Conservation (phyloP, 2,888 invertebrate genomes). For the Dione juno region DNA sequence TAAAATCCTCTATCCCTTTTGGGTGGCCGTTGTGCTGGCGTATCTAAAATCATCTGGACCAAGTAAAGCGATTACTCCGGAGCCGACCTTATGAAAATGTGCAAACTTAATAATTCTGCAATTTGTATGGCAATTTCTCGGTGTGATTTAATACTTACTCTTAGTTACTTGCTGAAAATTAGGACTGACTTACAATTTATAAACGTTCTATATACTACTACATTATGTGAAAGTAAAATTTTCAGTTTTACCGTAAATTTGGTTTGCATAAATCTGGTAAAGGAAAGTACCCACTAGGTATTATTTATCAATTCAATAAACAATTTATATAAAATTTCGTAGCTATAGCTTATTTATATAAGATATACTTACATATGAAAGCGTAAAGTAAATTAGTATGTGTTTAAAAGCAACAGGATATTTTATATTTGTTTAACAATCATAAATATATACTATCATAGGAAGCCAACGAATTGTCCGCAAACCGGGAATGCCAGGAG, state of each 20-base stretch:
- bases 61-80: constrained; percentile 78
- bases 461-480: constrained; percentile 44
- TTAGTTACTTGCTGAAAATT: constrained; percentile 40
- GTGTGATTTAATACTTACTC: constrained; percentile 41
- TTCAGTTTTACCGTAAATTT: background rate
- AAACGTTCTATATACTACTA: constrained; percentile 11
- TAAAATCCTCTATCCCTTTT: constrained; percentile 79
- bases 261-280: background rate
- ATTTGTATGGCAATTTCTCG: constrained; percentile 50
- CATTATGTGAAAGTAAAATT: background rate
- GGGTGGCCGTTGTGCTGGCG: constrained; percentile 67
- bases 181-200: constrained; percentile 37
- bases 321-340: too few relatives aligned
- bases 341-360: background rate
- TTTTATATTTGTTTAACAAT: constrained; percentile 12
- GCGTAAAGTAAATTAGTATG: background rate
- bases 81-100: constrained; percentile 73
- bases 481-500: constrained; percentile 67
- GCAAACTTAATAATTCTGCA: constrained; percentile 73
- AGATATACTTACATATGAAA: background rate
- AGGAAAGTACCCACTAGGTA: too few relatives aligned
- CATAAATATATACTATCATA: constrained; percentile 34
- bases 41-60: constrained; percentile 81
- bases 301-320: too few relatives aligned
- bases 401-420: background rate